phyloP scores from a whole-genome alignment of 2,888 invertebrate genomes.

The Schizotus pectinicornis region DNA sequence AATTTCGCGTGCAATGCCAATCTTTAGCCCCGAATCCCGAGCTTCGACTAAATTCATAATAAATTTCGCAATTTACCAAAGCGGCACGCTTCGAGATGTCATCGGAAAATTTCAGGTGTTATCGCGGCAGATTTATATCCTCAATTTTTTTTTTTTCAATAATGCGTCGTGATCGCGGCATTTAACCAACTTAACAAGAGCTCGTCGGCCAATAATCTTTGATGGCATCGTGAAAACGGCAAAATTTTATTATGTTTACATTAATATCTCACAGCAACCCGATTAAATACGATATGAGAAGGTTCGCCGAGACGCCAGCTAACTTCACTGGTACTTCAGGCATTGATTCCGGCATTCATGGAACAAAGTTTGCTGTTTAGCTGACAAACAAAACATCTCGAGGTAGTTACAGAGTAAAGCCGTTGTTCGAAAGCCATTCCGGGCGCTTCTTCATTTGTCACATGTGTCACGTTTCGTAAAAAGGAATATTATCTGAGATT shows the following conservation, averaged over 20 bases:
- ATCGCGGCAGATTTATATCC: neutral
- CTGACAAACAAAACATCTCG: slow-evolving; percentile 11
- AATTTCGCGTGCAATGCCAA: slow-evolving; percentile 5
- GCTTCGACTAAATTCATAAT: neutral
- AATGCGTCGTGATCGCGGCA: neutral
- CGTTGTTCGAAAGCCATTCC: neutral
- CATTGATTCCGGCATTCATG: too few species aligned
- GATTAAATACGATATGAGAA: slow-evolving; percentile 16
- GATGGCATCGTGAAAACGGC: slow-evolving; percentile 5
- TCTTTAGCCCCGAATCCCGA: neutral
- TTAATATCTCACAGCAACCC: slow-evolving; percentile 11
- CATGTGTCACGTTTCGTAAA: slow-evolving; percentile 14
- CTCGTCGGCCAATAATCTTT: slow-evolving; percentile 9
- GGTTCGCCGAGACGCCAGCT: slow-evolving; percentile 4
- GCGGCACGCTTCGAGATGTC: neutral
- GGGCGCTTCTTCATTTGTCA: slow-evolving; percentile 20
- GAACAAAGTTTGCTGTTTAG: slow-evolving; percentile 13
- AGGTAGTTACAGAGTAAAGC: slow-evolving; percentile 15
- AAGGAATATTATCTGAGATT: neutral
- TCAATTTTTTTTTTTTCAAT: neutral
- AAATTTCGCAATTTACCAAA: neutral
- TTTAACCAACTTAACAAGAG: slow-evolving; percentile 4
- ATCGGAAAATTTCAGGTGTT: neutral
- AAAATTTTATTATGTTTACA: slow-evolving; percentile 17
- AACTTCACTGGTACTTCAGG: slow-evolving; percentile 4